phyloP scores from a whole-genome alignment of 2,797 vertebrate species.

The Streptopelia turtur region DNA sequence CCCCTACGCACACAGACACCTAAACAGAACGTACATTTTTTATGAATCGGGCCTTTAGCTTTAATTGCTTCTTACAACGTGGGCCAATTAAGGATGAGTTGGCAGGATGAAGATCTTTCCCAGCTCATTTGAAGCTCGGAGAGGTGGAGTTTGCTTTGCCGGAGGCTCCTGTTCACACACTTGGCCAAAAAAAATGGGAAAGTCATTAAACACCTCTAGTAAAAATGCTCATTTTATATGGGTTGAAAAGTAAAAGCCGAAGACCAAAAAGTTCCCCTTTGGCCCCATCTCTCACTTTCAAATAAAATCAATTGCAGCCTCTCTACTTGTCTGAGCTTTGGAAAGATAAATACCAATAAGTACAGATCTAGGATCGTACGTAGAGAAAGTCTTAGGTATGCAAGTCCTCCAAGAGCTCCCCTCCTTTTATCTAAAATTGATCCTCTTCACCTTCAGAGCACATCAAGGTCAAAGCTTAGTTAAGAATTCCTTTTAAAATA shows the following conservation, averaged over 20 bases:
- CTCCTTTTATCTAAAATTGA: slow-evolving; percentile 76
- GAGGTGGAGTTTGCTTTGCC: slow-evolving; percentile 64
- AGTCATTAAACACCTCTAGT: slow-evolving; percentile 60
- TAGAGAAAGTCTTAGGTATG: slow-evolving; percentile 60
- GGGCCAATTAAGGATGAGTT: slow-evolving; percentile 75
- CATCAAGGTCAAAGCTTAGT: slow-evolving; percentile 63
- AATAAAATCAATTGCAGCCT: slow-evolving; percentile 73
- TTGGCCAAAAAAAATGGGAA: slow-evolving; percentile 18
- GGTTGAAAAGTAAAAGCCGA: slow-evolving; percentile 67
- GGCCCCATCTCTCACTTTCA: slow-evolving; percentile 68
- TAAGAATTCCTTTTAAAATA: slow-evolving; percentile 61
- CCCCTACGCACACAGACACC: not conserved
- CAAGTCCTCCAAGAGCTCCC: slow-evolving; percentile 50
- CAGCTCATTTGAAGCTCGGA: slow-evolving; percentile 58
- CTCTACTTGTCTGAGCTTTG: slow-evolving; percentile 62
- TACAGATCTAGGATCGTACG: slow-evolving; percentile 41
- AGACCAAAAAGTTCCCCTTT: slow-evolving; percentile 68
- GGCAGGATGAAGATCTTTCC: slow-evolving; percentile 69
- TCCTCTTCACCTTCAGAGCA: slow-evolving; percentile 65
- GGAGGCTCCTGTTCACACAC: slow-evolving; percentile 61
- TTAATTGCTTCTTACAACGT: slow-evolving; percentile 74
- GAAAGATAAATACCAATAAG: slow-evolving; percentile 72
- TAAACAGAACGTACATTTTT: slow-evolving; percentile 55
- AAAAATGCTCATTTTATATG: slow-evolving; percentile 50
- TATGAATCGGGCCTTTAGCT: slow-evolving; percentile 70